Conservation (phyloP, 2,797 vertebrate species). For the Sus cebifrons region DNA sequence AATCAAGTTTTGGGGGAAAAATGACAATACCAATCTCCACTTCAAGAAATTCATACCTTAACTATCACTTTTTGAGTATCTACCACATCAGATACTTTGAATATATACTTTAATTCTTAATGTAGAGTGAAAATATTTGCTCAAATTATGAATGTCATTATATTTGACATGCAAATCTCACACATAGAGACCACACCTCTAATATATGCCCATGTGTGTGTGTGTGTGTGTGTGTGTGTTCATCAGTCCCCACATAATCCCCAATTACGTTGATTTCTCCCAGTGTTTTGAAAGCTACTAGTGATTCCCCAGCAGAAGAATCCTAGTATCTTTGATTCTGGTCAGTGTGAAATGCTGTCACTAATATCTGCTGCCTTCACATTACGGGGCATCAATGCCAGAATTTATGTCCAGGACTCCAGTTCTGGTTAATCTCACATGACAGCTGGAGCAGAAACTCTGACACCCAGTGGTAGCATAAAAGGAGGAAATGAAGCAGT, state of each 20-base stretch:
- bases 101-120: background rate
- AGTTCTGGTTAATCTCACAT: background rate
- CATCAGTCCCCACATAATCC: background rate
- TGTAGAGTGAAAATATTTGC: background rate
- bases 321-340: background rate
- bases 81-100: background rate
- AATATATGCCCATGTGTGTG: background rate
- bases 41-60: background rate
- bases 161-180: background rate
- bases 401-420: background rate
- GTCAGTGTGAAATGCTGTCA: background rate
- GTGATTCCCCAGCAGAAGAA: background rate
- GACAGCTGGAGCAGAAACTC: background rate
- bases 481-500: background rate
- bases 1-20: background rate
- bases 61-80: background rate
- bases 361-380: background rate
- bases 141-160: background rate
- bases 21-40: background rate
- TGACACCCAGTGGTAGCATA: background rate
- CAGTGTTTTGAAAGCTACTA: background rate
- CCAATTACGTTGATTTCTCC: background rate
- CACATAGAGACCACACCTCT: background rate
- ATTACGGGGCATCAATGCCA: background rate
- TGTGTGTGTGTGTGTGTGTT: accelerated